Conservation (phyloP, 2,888 invertebrate species). For the Ochlodes sylvanus region DNA sequence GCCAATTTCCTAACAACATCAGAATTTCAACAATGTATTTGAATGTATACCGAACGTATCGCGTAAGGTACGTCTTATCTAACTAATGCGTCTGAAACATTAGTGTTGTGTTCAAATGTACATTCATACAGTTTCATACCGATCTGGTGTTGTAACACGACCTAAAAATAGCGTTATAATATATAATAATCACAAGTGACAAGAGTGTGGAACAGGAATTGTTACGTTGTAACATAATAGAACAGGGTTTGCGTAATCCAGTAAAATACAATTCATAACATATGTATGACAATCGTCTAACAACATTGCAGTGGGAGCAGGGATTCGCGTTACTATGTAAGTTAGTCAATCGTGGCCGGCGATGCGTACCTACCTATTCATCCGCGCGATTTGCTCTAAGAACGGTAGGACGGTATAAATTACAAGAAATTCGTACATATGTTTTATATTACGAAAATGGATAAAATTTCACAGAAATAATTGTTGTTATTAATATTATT, state of each 20-base stretch:
- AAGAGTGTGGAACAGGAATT: not conserved
- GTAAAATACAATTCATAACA: conserved; percentile 11
- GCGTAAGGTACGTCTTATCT: conserved; percentile 5
- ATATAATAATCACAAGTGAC: not conserved
- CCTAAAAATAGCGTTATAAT: not conserved
- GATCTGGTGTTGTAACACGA: conserved; percentile 2
- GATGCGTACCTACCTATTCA: not conserved
- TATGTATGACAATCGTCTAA: not conserved
- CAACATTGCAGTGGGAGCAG: not conserved
- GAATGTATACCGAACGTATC: not conserved
- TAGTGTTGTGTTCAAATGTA: conserved; percentile 17
- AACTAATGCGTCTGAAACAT: conserved; percentile 19
- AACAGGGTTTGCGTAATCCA: not conserved
- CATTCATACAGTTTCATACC: conserved; percentile 11
- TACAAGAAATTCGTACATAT: no score
- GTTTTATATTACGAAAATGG: no score
- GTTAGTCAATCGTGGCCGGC: not conserved
- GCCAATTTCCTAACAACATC: conserved; percentile 3
- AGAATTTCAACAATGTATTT: not conserved
- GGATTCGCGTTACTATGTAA: not conserved
- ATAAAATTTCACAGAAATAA: no score
- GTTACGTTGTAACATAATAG: not conserved
- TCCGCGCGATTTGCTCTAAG: no score
- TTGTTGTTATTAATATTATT: no score
- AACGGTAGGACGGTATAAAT: no score